A percentile compares a stretch with the other conserved stretches of the same genome.
Evolutionary conservation across 2,113 vertebrate species (phyloP).

Genomic region (Eupsittula cactorum): DNA sequence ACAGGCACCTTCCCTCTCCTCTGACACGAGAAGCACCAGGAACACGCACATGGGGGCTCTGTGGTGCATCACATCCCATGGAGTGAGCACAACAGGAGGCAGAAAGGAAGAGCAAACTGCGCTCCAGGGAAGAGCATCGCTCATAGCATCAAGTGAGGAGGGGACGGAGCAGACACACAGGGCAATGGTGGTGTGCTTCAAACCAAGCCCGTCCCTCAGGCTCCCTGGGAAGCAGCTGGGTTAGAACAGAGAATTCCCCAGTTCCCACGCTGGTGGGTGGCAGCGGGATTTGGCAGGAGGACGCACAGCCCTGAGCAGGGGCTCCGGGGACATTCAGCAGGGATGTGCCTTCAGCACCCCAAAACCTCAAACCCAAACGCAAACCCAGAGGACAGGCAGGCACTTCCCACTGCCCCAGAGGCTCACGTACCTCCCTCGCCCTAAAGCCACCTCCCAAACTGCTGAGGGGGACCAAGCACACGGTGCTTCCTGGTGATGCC

Average conservation of each 20-base stretch:
- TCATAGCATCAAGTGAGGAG: background rate
- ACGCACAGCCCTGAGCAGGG: background rate
- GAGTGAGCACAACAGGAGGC: background rate
- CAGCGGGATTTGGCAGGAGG: background rate
- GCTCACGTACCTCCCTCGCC: background rate
- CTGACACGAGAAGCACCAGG: background rate
- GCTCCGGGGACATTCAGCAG: background rate
- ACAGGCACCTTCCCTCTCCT: background rate
- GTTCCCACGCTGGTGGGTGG: accelerated
- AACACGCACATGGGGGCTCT: accelerated
- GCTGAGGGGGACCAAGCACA: background rate
- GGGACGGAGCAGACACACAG: background rate
- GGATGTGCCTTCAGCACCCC: background rate
- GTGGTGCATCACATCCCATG: accelerated
- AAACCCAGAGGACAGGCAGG: background rate
- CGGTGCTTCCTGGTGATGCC: accelerated
- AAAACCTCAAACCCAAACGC: background rate
- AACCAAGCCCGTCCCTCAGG: background rate
- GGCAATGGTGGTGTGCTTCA: background rate
- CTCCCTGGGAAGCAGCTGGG: background rate
- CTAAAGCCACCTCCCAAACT: background rate
- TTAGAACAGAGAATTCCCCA: background rate
- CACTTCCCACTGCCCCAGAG: background rate
- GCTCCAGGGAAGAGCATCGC: accelerated
- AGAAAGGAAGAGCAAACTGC: background rate